Percentiles rank a stretch among this genome's conserved stretches.
Conservation (phyloP, 2,797 vertebrate genomes). For the Sylvia borin region DNA sequence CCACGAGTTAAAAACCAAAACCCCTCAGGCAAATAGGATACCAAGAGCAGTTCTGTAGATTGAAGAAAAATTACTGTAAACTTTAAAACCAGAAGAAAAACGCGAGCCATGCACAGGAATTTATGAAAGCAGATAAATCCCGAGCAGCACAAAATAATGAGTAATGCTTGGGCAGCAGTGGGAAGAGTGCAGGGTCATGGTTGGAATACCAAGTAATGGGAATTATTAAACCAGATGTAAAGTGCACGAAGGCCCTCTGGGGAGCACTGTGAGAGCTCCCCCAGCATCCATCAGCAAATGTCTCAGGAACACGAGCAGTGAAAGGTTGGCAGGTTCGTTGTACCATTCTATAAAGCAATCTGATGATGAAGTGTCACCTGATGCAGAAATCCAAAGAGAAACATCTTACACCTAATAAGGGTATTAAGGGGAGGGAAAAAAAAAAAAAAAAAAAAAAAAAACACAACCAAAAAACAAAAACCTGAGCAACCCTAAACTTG, state of each 20-base stretch:
- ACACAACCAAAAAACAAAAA: background rate
- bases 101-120: background rate
- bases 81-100: slow-evolving; percentile 20
- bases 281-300: slow-evolving; percentile 20
- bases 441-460: background rate
- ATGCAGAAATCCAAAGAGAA: slow-evolving; percentile 44
- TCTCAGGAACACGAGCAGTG: background rate
- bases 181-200: background rate
- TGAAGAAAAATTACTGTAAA: background rate
- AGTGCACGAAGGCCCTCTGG: slow-evolving; percentile 8
- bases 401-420: slow-evolving; percentile 42
- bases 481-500: background rate
- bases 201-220: background rate
- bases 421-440: background rate
- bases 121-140: background rate
- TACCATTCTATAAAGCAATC: background rate
- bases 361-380: slow-evolving; percentile 57
- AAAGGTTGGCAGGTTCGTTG: background rate
- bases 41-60: background rate
- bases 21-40: background rate
- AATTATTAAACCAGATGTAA: slow-evolving; percentile 63
- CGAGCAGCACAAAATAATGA: background rate
- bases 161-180: background rate
- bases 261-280: slow-evolving; percentile 10
- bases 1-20: background rate